Conservation (phyloP, 2,888 invertebrate genomes). For the Anagyrus pseudococci region DNA sequence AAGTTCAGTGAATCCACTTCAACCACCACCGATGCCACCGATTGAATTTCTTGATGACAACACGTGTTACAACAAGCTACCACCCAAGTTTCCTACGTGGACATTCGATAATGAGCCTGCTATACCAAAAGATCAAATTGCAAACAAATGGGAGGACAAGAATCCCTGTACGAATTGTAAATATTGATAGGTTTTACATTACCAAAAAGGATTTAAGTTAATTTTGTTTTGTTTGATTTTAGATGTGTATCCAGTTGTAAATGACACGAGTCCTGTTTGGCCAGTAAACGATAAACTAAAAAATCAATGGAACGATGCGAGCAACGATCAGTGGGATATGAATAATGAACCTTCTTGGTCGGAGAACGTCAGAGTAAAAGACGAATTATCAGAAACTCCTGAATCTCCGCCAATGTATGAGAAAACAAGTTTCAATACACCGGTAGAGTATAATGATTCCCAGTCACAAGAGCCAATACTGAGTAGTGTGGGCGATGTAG, state of each 20-base stretch:
- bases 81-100: slow-evolving; percentile 63
- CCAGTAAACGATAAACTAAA: slow-evolving; percentile 49
- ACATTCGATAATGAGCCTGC: slow-evolving; percentile 52
- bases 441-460: slow-evolving; percentile 70
- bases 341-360: slow-evolving; percentile 51
- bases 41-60: slow-evolving; percentile 59
- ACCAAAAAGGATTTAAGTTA: slow-evolving; percentile 17
- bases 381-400: slow-evolving; percentile 66
- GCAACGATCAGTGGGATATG: slow-evolving; percentile 55
- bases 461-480: slow-evolving; percentile 56
- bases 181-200: not conserved
- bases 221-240: slow-evolving; percentile 17
- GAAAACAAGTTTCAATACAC: slow-evolving; percentile 67
- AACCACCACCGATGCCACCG: slow-evolving; percentile 60
- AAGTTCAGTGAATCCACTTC: slow-evolving; percentile 51
- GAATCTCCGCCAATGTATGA: slow-evolving; percentile 74
- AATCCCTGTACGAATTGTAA: not conserved
- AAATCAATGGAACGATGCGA: slow-evolving; percentile 53
- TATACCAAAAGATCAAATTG: slow-evolving; percentile 46
- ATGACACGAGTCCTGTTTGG: slow-evolving; percentile 55
- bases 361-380: slow-evolving; percentile 46
- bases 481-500: slow-evolving; percentile 57
- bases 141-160: slow-evolving; percentile 55
- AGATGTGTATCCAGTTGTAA: slow-evolving; percentile 47
- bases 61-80: slow-evolving; percentile 60